These are phyloP conservation scores for Palaemon carinicauda DNA, from an alignment of 1,140 invertebrate genomes.

Conservation along the genomic window DNA sequence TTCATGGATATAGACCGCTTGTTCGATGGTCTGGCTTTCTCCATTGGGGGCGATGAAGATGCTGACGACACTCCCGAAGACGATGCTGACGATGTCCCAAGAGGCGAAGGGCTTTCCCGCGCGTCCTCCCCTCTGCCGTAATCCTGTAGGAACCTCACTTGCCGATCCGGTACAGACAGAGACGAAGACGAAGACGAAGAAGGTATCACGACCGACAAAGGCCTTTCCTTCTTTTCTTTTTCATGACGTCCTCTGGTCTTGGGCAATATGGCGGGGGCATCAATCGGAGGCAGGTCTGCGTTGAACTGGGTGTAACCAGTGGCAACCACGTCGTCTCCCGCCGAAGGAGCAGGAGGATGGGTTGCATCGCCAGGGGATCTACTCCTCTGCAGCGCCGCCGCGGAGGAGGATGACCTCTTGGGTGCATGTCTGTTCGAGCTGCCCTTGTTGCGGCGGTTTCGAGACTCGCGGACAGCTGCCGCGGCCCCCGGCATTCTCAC, in stretches of 20 bases:
- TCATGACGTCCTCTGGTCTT: background rate
- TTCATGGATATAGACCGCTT: too few relatives aligned
- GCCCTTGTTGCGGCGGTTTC: background rate
- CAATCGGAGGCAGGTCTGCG: background rate
- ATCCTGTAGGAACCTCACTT: too few relatives aligned
- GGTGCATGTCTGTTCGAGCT: background rate
- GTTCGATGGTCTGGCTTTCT: background rate
- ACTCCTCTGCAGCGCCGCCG: background rate
- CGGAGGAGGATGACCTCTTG: background rate
- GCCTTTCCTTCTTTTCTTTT: too few relatives aligned
- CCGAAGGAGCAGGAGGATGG: background rate
- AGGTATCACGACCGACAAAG: too few relatives aligned
- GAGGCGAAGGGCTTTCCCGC: too few relatives aligned
- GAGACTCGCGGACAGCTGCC: background rate
- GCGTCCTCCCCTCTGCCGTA: too few relatives aligned
- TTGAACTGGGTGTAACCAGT: background rate
- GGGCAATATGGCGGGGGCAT: background rate
- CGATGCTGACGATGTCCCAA: too few relatives aligned
- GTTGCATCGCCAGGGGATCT: too few relatives aligned
- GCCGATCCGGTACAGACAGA: too few relatives aligned
- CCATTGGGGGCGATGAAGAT: background rate
- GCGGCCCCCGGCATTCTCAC: background rate
- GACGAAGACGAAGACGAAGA: too few relatives aligned
- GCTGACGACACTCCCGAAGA: background rate
- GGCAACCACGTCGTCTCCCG: background rate